Evolutionary conservation across 2,113 vertebrate genomes (phyloP).

Genomic region (Campylomormyrus numenius): DNA sequence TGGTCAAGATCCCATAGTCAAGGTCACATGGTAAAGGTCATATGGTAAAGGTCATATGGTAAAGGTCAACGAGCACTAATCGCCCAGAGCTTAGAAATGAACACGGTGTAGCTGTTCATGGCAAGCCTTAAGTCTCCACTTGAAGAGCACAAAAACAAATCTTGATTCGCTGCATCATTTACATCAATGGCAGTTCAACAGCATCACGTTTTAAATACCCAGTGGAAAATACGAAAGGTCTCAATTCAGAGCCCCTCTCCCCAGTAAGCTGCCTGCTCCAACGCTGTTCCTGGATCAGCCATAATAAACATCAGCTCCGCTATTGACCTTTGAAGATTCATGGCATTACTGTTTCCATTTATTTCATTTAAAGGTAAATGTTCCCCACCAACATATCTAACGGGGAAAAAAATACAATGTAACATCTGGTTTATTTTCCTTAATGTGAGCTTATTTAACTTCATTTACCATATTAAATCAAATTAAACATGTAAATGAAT

Average conservation of each 20-base stretch:
- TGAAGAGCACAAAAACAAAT: slow-evolving; percentile 35
- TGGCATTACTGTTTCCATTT: slow-evolving; percentile 32
- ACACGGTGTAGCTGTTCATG: slow-evolving; percentile 39
- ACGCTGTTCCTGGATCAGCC: slow-evolving; percentile 29
- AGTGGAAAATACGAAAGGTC: slow-evolving; percentile 25
- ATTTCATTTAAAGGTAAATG: slow-evolving; percentile 15
- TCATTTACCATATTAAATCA: slow-evolving; percentile 36
- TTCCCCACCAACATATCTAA: slow-evolving; percentile 21
- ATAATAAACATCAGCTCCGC: slow-evolving; percentile 40
- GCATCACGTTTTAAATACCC: slow-evolving; percentile 48
- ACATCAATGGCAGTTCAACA: slow-evolving; percentile 55
- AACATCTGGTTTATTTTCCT: slow-evolving; percentile 20
- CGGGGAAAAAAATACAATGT: slow-evolving; percentile 3
- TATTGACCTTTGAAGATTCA: slow-evolving; percentile 49
- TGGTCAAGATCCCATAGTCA: slow-evolving; percentile 61
- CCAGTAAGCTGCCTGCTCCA: slow-evolving; percentile 24
- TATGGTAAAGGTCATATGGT: slow-evolving; percentile 48
- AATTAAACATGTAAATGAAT: slow-evolving; percentile 39
- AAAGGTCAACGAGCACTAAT: slow-evolving; percentile 54
- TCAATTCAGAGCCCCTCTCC: slow-evolving; percentile 18
- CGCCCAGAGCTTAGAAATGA: slow-evolving; percentile 51
- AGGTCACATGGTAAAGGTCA: slow-evolving; percentile 51
- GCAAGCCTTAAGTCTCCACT: slow-evolving; percentile 30
- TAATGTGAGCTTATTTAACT: slow-evolving; percentile 17
- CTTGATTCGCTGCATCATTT: slow-evolving; percentile 56